Conservation (phyloP, 1,140 invertebrate genomes). For the Lepidurus packardi region DNA sequence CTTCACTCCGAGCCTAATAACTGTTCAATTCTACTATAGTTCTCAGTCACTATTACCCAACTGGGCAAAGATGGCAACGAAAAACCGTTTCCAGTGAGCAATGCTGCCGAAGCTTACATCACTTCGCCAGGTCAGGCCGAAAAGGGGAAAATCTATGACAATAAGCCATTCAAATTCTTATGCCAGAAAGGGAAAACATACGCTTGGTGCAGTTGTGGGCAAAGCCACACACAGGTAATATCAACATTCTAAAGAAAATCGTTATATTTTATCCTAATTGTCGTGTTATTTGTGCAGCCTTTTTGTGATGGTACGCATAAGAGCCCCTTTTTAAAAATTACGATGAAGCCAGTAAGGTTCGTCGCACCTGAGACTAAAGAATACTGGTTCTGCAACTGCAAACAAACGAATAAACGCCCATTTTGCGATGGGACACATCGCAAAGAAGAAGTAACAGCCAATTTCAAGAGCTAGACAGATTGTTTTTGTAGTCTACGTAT, state of each 20-base stretch:
- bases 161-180: constrained; percentile 76
- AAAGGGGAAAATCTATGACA: constrained; percentile 74
- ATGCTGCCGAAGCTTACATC: constrained; percentile 24
- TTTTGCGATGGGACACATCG: constrained; percentile 95
- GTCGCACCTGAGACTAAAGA: constrained; percentile 80
- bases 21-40: not conserved
- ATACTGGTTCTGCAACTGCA: constrained; percentile 98
- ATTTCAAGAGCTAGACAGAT: constrained; percentile 17
- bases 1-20: too few species aligned
- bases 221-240: constrained; percentile 70
- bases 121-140: constrained; percentile 49
- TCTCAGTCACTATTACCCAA: not conserved
- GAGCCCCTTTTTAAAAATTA: constrained; percentile 56
- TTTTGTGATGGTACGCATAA: constrained; percentile 92
- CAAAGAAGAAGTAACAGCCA: constrained; percentile 39
- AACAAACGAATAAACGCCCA: constrained; percentile 87
- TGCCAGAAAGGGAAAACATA: constrained; percentile 77
- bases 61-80: not conserved
- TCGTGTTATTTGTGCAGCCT: constrained; percentile 55
- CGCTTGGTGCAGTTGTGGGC: constrained; percentile 88
- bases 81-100: constrained; percentile 30
- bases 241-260: not conserved
- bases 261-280: not conserved
- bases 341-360: constrained; percentile 67
- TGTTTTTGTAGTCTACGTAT: not conserved